These are phyloP conservation scores for Scylla paramamosain DNA, from an alignment of 1,140 invertebrate genomes.

Conservation along the genomic window DNA sequence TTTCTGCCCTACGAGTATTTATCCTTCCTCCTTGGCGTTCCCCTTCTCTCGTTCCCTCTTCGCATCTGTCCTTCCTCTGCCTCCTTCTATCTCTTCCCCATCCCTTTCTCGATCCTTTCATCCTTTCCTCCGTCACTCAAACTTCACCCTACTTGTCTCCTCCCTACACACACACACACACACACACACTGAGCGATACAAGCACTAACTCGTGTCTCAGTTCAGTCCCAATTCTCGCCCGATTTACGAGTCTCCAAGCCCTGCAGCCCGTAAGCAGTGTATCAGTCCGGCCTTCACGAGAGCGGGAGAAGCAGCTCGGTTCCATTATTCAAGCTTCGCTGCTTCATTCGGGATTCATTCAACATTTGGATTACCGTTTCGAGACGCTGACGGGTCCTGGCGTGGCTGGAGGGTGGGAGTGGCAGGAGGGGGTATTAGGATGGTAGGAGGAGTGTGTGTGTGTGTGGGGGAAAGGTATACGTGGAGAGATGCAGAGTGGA, in stretches of 20 bases:
- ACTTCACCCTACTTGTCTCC: too few species aligned
- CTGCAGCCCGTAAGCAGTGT: background rate
- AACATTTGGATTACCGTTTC: slow-evolving; percentile 23
- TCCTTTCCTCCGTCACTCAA: too few species aligned
- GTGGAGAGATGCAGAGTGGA: background rate
- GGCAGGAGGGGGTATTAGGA: background rate
- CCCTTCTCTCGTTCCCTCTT: too few species aligned
- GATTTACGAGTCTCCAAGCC: background rate
- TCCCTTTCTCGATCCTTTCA: too few species aligned
- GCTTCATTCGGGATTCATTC: background rate
- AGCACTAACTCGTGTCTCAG: too few species aligned
- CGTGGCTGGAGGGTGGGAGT: background rate
- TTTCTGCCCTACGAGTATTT: too few species aligned
- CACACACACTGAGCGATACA: too few species aligned
- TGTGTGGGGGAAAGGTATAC: background rate
- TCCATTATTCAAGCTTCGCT: background rate
- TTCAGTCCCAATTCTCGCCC: background rate
- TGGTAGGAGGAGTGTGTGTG: background rate
- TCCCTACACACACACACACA: too few species aligned
- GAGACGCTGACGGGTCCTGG: background rate
- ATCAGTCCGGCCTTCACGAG: background rate
- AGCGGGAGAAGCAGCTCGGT: background rate
- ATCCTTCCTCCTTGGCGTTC: too few species aligned
- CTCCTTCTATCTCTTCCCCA: too few species aligned
- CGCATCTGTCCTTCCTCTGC: too few species aligned